A percentile compares a stretch with the other conserved stretches of the same genome.
phyloP scores from a whole-genome alignment of 2,888 invertebrate species.

The Heliconius hortense region DNA sequence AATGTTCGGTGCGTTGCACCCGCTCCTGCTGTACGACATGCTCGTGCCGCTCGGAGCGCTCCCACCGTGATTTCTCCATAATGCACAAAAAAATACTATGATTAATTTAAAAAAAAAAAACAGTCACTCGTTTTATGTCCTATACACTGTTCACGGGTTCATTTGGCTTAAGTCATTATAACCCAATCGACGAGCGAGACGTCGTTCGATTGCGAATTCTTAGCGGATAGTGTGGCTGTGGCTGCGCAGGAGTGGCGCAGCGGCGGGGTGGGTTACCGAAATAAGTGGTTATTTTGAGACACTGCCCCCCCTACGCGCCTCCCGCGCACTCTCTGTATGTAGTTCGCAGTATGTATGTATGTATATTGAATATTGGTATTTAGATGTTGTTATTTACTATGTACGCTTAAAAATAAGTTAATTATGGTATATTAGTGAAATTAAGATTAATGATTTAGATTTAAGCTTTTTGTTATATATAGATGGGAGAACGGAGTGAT shows the following conservation, averaged over 20 bases:
- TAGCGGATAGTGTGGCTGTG: conserved; percentile 90
- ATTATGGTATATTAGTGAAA: not conserved
- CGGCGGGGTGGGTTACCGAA: conserved; percentile 72
- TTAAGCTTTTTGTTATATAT: too few species aligned
- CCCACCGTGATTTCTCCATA: conserved; percentile 87
- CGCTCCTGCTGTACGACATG: conserved; percentile 78
- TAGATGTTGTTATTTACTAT: not conserved
- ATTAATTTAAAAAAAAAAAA: conserved; percentile 59
- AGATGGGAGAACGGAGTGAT: not conserved
- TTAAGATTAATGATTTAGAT: not conserved
- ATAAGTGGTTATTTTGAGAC: conserved; percentile 79
- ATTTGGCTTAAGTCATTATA: conserved; percentile 89
- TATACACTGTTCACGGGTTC: conserved; percentile 72
- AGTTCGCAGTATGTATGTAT: not conserved
- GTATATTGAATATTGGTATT: not conserved
- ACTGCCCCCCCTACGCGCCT: conserved; percentile 48
- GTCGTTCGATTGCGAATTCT: conserved; percentile 96
- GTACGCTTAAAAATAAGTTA: not conserved
- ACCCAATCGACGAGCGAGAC: conserved; percentile 90
- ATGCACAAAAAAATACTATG: conserved; percentile 68
- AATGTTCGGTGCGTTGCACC: conserved; percentile 85
- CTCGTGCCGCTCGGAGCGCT: conserved; percentile 64
- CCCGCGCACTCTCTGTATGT: conserved; percentile 21
- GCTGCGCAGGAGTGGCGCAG: conserved; percentile 56
- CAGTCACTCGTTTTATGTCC: conserved; percentile 77